Evolutionary conservation across 2,113 vertebrate genomes (phyloP), one percentile per base, ranked within the genome.

Genomic region (Gopherus flavomarginatus): DNA sequence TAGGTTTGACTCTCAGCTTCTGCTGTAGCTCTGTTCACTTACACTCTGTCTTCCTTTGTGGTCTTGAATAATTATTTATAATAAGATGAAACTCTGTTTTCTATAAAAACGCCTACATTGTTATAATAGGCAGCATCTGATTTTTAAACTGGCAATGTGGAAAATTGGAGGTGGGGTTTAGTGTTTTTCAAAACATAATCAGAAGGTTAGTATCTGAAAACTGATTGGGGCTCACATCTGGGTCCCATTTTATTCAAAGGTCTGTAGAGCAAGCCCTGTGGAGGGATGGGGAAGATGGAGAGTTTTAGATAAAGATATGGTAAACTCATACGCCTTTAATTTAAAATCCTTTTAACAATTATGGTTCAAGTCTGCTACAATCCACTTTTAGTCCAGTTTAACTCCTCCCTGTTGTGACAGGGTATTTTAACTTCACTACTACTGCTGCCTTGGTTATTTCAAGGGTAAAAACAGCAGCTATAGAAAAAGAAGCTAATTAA

Each of bases 1-100:
- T 57, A 52, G 65, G 35, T 16, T 21, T 91, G 59, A 86, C 81
- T 97, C 62, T 83, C 56, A 59, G 42, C n/a, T 94, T 95, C 93
- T 92, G 54, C 27, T 90, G 78, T 31, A 90, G 17, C 31, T n/a
- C 29, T 95, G 8, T 44, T 22, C 49, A 3, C 1, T 87, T 52
- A 27, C 13, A 14, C 10, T 85, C 0, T 50, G 52, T 6, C 5
- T 44, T 2, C 3, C 2, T 81, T 88, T 75, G 87, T 87, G 69
- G 21, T 94, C 54, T 81, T 87, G 83, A 90, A 49, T 88, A 84
- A 75, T 81, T 82, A 17, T 65, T 92, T 91, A 22, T 86, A 77
- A 93, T 95, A 83, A 94, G 88, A 53, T n/a, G 9, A 42, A 83
- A 88, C 79, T 9, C 35, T 53, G 2, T 69, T 12, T 90, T 81